Conservation (phyloP, 2,113 vertebrate genomes). For the Macroglossus sobrinus region DNA sequence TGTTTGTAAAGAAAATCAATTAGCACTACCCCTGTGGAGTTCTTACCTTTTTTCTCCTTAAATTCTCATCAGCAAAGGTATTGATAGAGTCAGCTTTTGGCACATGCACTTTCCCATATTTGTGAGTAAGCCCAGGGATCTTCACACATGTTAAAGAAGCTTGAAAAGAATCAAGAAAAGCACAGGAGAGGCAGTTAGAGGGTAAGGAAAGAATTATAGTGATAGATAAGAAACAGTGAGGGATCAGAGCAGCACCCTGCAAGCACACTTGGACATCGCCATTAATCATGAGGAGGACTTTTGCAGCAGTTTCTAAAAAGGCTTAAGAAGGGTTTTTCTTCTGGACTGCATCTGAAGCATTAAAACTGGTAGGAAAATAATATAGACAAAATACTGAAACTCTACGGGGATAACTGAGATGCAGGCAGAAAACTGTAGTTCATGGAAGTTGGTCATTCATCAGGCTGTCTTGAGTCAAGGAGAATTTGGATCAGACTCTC, state of each 20-base stretch:
- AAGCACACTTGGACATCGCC: not conserved
- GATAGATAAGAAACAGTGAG: not conserved
- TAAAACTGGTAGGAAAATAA: not conserved
- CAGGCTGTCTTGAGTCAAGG: accelerated
- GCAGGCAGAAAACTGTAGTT: not conserved
- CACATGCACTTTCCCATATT: not conserved
- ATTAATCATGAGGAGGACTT: not conserved
- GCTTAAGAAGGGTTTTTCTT: not conserved
- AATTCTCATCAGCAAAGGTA: conserved; percentile 65
- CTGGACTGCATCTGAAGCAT: not conserved
- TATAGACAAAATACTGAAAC: not conserved
- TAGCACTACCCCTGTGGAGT: conserved; percentile 70
- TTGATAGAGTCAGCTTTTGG: conserved; percentile 57
- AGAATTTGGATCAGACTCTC: not conserved
- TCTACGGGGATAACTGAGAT: not conserved
- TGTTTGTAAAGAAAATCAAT: conserved; percentile 84
- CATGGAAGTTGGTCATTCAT: not conserved
- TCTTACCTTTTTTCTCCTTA: conserved; percentile 74
- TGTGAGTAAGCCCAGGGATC: not conserved
- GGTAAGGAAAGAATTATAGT: not conserved
- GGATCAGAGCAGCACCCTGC: not conserved
- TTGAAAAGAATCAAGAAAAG: conserved; percentile 22
- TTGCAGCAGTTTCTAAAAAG: not conserved
- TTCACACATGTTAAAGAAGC: not conserved
- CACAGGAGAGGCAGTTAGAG: not conserved